Base-by-base conservation (phyloP, 2,888 invertebrate species). In the Allygus modestus region DNA sequence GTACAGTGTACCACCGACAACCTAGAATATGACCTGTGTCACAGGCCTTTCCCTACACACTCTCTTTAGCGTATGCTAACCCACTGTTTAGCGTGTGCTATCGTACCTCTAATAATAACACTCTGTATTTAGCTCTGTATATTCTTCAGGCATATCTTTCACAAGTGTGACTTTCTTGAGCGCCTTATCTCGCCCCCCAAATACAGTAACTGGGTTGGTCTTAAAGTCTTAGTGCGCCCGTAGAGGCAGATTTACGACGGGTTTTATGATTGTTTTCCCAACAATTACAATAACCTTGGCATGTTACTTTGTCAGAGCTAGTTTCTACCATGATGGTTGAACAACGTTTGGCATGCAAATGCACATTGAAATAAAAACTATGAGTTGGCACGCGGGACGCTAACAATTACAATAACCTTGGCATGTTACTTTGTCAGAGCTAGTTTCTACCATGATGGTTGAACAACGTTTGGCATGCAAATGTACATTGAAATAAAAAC, bases 261-360 rank as follows among this genome's bases (percentile, higher is more conserved):
- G 58, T 58, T 58, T 58, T 58, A 58, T 7, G 1, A 58, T 58
- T 58, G 58, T 58, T 58, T 58, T 58, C 20, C 23, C 20, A 58
- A 58, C 58, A 58, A 58, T 58, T 12, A 58, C 58, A 58, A 7
- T 58, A 23, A 58, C 58, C 58, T 58, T 58, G 58, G 20, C 58
- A 5, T 23, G 1, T 58, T 51, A 4, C 58, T 58, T 58, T 23
- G 12, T 37, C 9, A 37, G n/a, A n/a, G n/a, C n/a, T n/a, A n/a
- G n/a, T n/a, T n/a, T n/a, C n/a, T n/a, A n/a, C n/a, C n/a, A n/a
- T n/a, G n/a, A n/a, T n/a, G n/a, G n/a, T n/a, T n/a, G n/a, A n/a
- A n/a, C n/a, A n/a, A n/a, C n/a, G n/a, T n/a, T n/a, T n/a, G n/a
- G n/a, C n/a, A n/a, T n/a, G n/a, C n/a, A n/a, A n/a, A n/a, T n/a